phyloP scores from a whole-genome alignment of 2,797 vertebrate genomes.

The Graptemys geographica region DNA sequence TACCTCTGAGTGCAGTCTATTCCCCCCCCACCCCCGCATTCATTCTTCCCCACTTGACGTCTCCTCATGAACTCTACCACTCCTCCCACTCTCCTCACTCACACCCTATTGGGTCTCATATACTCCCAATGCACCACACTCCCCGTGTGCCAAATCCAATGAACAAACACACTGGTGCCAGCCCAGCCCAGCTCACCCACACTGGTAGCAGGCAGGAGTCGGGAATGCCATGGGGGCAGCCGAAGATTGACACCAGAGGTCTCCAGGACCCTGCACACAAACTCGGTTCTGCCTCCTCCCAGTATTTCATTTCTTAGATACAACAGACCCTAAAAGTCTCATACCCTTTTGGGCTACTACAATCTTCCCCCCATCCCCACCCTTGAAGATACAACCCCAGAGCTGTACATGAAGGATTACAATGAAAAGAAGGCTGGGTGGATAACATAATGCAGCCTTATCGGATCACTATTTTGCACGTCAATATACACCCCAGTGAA shows the following conservation, averaged over 20 bases:
- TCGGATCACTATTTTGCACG: background rate
- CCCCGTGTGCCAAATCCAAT: background rate
- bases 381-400: background rate
- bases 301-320: background rate
- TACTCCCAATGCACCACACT: background rate
- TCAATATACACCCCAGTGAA: background rate
- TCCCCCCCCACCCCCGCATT: background rate
- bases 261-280: background rate
- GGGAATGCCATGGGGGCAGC: background rate
- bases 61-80: background rate
- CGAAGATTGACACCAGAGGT: background rate
- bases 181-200: background rate
- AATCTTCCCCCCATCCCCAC: background rate
- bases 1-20: background rate
- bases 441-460: background rate
- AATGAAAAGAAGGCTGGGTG: background rate
- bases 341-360: background rate
- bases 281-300: background rate
- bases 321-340: background rate
- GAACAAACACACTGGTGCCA: fast-evolving
- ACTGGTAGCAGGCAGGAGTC: background rate
- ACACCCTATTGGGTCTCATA: background rate
- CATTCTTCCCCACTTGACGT: background rate
- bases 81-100: background rate
- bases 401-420: background rate